Conservation (phyloP, 2,797 vertebrate genomes). For the Rousettus madagascariensis region DNA sequence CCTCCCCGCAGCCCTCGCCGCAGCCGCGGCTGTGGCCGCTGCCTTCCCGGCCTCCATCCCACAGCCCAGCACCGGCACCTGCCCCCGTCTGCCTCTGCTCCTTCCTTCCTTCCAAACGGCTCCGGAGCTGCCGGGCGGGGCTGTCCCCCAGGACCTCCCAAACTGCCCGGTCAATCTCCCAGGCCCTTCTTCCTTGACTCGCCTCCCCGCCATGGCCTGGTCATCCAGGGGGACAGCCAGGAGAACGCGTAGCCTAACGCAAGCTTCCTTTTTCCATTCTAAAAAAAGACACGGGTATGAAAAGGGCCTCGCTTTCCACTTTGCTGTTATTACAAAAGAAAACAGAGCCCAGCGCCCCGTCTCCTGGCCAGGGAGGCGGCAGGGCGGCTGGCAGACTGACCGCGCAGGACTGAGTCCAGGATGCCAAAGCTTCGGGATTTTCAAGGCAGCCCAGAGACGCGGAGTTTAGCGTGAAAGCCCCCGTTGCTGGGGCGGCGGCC, state of each 20-base stretch:
- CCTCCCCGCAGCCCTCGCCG: no score
- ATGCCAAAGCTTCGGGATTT: neutral
- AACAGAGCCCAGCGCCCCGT: neutral
- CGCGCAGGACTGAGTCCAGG: neutral
- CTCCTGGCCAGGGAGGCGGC: neutral
- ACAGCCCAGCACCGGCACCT: fast-evolving
- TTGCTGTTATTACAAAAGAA: no score
- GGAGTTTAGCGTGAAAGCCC: neutral
- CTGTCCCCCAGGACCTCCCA: neutral
- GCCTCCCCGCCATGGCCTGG: neutral
- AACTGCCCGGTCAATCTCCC: neutral
- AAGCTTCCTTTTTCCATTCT: neutral
- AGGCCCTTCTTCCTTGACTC: neutral
- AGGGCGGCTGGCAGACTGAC: neutral
- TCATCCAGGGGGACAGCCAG: neutral
- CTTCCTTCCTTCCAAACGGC: neutral
- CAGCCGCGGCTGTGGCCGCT: no score
- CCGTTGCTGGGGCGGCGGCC: fast-evolving
- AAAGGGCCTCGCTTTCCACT: neutral
- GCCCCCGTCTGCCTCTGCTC: no score
- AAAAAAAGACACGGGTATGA: neutral
- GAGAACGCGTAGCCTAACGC: fast-evolving
- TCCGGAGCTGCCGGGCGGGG: neutral
- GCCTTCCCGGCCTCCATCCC: no score
- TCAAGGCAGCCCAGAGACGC: neutral